Conservation (phyloP, 2,888 invertebrate species). For the Bedellia somnulentella region DNA sequence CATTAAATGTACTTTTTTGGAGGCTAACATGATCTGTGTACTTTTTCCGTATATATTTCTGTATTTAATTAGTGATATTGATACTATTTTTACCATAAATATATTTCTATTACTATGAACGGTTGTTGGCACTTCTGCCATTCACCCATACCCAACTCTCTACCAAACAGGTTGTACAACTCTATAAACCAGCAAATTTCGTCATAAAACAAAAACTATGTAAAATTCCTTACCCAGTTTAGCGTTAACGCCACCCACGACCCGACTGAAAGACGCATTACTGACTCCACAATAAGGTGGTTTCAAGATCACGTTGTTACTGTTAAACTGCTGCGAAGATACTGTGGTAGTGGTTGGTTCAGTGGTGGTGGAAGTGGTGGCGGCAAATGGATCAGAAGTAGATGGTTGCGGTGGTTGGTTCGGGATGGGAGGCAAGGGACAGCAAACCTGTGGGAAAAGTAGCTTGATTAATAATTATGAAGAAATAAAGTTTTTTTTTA, state of each 20-base stretch:
- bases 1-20: no score
- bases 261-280: slow-evolving; percentile 55
- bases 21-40: no score
- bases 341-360: neutral
- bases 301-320: slow-evolving; percentile 18
- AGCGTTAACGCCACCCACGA: slow-evolving; percentile 74
- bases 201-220: no score
- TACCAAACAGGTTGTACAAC: no score
- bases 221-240: slow-evolving; percentile 60
- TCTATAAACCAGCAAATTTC: no score
- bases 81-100: no score
- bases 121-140: no score
- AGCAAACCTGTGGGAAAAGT: slow-evolving; percentile 28
- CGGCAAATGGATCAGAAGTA: slow-evolving; percentile 9
- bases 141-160: no score
- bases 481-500: neutral
- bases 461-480: neutral
- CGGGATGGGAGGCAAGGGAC: slow-evolving; percentile 21
- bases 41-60: no score
- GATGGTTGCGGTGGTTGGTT: slow-evolving; percentile 12
- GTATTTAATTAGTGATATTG: no score
- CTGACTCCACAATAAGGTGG: slow-evolving; percentile 67
- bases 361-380: slow-evolving; percentile 11
- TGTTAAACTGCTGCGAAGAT: neutral
- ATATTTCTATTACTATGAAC: no score